These are phyloP conservation scores for Acanthochromis polyacanthus DNA, from an alignment of 2,113 vertebrate species.

Conservation along the genomic window DNA sequence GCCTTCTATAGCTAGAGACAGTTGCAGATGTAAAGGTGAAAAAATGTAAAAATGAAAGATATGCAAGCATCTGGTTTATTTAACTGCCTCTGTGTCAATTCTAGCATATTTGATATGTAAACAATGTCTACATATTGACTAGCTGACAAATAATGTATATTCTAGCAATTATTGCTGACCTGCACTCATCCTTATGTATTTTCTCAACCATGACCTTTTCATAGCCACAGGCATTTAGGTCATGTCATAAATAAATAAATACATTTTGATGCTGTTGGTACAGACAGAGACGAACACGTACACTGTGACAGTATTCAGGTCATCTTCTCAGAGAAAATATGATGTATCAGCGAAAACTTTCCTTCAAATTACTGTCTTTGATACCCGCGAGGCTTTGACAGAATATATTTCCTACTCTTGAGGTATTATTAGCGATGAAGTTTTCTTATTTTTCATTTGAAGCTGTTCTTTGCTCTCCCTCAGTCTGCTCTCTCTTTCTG, in stretches of 20 bases:
- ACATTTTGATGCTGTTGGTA: constrained; percentile 27
- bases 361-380: constrained; percentile 20
- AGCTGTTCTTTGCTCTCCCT: not conserved
- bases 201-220: constrained; percentile 62
- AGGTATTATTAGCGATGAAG: constrained; percentile 25
- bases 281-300: not conserved
- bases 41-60: constrained; percentile 23
- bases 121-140: constrained; percentile 57
- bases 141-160: constrained; percentile 38
- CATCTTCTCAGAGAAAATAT: not conserved
- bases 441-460: not conserved
- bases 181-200: constrained; percentile 51
- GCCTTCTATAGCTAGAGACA: not conserved
- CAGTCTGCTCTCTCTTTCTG: constrained; percentile 1
- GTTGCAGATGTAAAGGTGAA: constrained; percentile 24
- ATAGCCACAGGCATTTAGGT: constrained; percentile 40
- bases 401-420: constrained; percentile 21
- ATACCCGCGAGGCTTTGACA: not conserved
- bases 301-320: not conserved
- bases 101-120: constrained; percentile 39
- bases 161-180: constrained; percentile 35
- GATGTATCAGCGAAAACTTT: not conserved
- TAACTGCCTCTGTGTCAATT: constrained; percentile 16
- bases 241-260: constrained; percentile 43
- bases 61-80: constrained; percentile 18